Evolutionary conservation across 2,797 vertebrate species (phyloP).

Genomic region (Trachurus trachurus): DNA sequence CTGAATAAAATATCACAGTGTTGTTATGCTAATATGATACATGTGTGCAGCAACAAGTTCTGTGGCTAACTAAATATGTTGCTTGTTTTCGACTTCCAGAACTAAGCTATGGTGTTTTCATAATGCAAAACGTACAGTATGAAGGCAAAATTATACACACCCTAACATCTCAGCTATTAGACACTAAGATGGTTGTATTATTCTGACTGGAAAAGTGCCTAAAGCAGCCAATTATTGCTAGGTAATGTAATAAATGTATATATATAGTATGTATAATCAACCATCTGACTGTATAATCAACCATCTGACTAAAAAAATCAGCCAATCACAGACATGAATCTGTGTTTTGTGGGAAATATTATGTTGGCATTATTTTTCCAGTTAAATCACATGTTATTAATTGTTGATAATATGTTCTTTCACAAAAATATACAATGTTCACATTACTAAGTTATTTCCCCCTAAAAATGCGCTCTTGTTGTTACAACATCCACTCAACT

Average conservation of each 20-base stretch:
- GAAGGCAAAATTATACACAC: too few species aligned
- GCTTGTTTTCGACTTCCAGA: not conserved
- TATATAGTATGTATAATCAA: too few species aligned
- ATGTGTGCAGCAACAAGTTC: not conserved
- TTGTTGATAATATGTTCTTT: not conserved
- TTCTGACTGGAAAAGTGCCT: too few species aligned
- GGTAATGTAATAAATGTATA: too few species aligned
- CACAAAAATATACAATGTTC: not conserved
- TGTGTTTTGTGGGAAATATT: not conserved
- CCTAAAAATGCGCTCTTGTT: not conserved
- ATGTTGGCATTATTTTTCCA: not conserved
- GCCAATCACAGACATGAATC: not conserved
- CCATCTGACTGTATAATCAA: too few species aligned
- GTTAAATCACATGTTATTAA: not conserved
- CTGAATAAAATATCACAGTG: not conserved
- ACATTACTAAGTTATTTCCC: not conserved
- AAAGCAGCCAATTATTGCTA: too few species aligned
- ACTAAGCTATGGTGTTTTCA: not conserved
- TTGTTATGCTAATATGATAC: not conserved
- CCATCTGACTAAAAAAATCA: too few species aligned
- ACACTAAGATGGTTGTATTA: too few species aligned
- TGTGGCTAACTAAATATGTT: not conserved
- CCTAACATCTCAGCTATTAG: too few species aligned
- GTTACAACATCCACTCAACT: not conserved
- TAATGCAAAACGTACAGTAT: too few species aligned